Percentiles rank a stretch among this genome's conserved stretches.
phyloP scores from a whole-genome alignment of 2,888 invertebrate species.

The Dendrolimus houi region DNA sequence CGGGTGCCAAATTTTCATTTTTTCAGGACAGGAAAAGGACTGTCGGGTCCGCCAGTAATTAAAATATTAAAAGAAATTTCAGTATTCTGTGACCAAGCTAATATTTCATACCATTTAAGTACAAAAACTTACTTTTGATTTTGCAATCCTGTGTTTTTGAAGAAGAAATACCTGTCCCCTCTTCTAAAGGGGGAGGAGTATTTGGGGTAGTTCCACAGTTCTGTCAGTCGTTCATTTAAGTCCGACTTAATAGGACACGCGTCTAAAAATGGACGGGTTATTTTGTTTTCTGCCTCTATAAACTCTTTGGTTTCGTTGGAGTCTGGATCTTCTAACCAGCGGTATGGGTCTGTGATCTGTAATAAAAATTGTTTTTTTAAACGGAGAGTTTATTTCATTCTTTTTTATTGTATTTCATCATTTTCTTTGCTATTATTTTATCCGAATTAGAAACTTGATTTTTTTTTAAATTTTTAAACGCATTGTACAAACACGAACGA shows the following conservation, averaged over 20 bases:
- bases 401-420: too few species aligned
- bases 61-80: too few species aligned
- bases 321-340: constrained; percentile 98
- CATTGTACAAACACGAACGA: too few species aligned
- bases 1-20: too few species aligned
- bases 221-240: constrained; percentile 87
- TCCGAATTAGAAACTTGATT: too few species aligned
- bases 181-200: constrained; percentile 90
- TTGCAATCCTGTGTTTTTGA: constrained; percentile 95
- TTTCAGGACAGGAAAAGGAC: too few species aligned
- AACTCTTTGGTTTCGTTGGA: constrained; percentile 92
- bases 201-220: constrained; percentile 98
- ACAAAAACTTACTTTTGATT: constrained; percentile 87
- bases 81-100: too few species aligned
- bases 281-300: constrained; percentile 92
- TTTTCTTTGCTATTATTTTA: too few species aligned
- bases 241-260: constrained; percentile 83
- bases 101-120: too few species aligned
- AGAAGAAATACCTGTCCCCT: constrained; percentile 93
- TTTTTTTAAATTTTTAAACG: too few species aligned
- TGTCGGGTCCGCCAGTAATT: too few species aligned
- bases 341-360: constrained; percentile 92
- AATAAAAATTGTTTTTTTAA: neutral
- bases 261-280: constrained; percentile 91
- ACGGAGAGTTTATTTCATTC: too few species aligned